A percentile compares a stretch with the other conserved stretches of the same genome.
phyloP scores from a whole-genome alignment of 2,113 vertebrate species.

The Lamprotornis superbus region DNA sequence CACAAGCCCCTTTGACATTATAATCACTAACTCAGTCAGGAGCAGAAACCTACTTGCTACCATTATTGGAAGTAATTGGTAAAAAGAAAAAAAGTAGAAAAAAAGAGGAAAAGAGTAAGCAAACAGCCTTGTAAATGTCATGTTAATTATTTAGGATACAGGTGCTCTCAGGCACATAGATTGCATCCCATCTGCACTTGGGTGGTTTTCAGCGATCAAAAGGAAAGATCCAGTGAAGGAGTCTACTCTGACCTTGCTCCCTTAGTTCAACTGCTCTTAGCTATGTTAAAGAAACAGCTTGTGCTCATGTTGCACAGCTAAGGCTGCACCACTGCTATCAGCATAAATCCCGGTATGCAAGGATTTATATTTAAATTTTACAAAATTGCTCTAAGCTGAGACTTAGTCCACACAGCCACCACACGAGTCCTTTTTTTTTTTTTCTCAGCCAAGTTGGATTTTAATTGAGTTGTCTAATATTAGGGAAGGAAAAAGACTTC shows the following conservation, averaged over 20 bases:
- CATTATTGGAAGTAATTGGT: slow-evolving; percentile 74
- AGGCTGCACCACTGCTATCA: not conserved
- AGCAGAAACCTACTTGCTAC: slow-evolving; percentile 65
- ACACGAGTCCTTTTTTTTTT: not conserved
- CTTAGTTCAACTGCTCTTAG: not conserved
- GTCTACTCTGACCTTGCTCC: not conserved
- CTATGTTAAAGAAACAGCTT: not conserved
- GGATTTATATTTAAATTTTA: not conserved
- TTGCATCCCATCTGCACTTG: not conserved
- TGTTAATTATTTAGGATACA: slow-evolving; percentile 62
- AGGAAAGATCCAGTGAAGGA: not conserved
- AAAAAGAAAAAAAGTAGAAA: slow-evolving; percentile 2
- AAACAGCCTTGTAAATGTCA: slow-evolving; percentile 54
- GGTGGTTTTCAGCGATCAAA: not conserved
- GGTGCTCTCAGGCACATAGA: not conserved
- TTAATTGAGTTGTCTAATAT: not conserved
- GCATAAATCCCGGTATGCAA: not conserved
- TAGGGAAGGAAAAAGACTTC: not conserved
- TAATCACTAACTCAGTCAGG: slow-evolving; percentile 69
- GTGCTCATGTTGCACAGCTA: not conserved
- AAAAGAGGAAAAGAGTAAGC: slow-evolving; percentile 6
- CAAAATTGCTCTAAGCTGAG: not conserved
- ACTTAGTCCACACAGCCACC: not conserved
- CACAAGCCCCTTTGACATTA: slow-evolving; percentile 70
- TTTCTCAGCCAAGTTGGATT: not conserved